Percentiles rank a stretch among this genome's conserved stretches.
Conservation (phyloP, 2,113 vertebrate genomes). For the Otocyon megalotis region DNA sequence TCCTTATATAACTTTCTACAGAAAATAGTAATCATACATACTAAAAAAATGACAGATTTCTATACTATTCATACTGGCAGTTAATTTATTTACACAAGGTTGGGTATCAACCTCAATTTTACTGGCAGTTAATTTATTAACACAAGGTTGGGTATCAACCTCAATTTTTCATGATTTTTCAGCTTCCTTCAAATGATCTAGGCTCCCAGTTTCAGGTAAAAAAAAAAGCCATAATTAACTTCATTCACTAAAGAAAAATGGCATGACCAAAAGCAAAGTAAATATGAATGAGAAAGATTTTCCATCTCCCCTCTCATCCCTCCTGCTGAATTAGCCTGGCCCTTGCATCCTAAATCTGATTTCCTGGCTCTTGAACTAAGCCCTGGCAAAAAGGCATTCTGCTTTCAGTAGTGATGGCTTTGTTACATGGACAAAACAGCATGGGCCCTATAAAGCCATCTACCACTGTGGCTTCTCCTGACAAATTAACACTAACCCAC, state of each 20-base stretch:
- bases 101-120: neutral
- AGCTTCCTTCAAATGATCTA: neutral
- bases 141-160: neutral
- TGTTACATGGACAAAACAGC: constrained; percentile 9
- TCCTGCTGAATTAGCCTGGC: neutral
- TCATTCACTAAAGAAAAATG: neutral
- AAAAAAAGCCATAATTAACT: neutral
- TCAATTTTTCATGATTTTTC: constrained; percentile 19
- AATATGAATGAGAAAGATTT: neutral
- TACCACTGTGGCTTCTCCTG: neutral
- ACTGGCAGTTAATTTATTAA: constrained; percentile 1
- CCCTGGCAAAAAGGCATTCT: neutral
- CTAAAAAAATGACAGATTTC: constrained; percentile 19
- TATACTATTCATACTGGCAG: neutral
- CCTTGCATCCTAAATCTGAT: neutral
- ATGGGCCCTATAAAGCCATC: neutral
- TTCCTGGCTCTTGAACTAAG: neutral
- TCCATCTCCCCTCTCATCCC: neutral
- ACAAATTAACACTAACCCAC: neutral
- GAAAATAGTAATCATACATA: neutral
- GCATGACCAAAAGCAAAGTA: neutral
- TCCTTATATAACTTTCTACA: neutral
- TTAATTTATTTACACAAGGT: neutral
- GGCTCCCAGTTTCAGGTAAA: neutral
- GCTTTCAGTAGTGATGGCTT: neutral